A percentile compares a stretch with the other conserved stretches of the same genome.
These are phyloP conservation scores for Pangasius krempfi DNA, from an alignment of 2,797 vertebrate genomes.

Conservation along the genomic window DNA sequence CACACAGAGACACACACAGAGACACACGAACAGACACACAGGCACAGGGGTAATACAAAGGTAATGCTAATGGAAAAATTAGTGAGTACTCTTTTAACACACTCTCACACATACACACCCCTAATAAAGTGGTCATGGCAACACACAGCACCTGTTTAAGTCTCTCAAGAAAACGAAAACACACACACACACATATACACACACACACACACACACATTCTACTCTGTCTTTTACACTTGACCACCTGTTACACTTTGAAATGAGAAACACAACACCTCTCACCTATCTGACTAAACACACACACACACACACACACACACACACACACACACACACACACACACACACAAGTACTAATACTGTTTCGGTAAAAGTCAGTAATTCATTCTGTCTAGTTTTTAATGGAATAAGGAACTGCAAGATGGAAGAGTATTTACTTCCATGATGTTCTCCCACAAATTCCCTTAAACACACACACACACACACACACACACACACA, in stretches of 20 bases:
- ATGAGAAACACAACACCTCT: slow-evolving; percentile 13
- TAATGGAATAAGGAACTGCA: background rate
- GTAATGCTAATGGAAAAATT: background rate
- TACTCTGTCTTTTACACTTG: slow-evolving; percentile 32
- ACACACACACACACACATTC: slow-evolving; percentile 37
- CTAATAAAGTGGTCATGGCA: slow-evolving; percentile 6
- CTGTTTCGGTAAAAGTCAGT: background rate
- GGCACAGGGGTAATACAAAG: background rate
- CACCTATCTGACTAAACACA: slow-evolving; percentile 19
- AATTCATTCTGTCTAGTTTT: background rate
- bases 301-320: slow-evolving; percentile 26
- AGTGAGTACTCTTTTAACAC: background rate
- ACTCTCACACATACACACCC: background rate
- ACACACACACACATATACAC: slow-evolving; percentile 25
- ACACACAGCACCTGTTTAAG: slow-evolving; percentile 38
- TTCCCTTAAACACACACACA: background rate
- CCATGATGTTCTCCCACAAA: background rate
- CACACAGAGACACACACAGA: background rate
- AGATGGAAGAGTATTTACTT: background rate
- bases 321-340: slow-evolving; percentile 22
- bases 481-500: background rate
- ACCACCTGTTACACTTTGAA: slow-evolving; percentile 46
- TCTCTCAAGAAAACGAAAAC: background rate
- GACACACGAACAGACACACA: background rate
- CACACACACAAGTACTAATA: background rate